Conservation (phyloP, 1,140 invertebrate species). For the Aphaenogaster rudis region DNA sequence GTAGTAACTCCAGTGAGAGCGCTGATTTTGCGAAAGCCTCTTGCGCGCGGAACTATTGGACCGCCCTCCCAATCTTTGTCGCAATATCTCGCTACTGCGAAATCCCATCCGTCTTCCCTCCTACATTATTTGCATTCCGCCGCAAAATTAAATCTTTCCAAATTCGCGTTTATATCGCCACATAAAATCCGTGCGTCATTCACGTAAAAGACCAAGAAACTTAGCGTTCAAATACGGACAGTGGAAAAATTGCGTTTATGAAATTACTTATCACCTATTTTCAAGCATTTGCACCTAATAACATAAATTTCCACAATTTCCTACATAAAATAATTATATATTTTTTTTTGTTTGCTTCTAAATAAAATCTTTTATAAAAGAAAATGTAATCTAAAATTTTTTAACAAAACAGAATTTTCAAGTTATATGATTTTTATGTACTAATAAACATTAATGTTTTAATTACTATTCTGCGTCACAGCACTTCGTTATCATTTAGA, state of each 20-base stretch:
- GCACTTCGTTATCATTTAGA: background rate
- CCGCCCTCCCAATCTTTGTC: conserved; percentile 53
- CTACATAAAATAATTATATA: background rate
- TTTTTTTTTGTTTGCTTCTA: background rate
- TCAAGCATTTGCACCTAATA: background rate
- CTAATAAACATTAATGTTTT: background rate
- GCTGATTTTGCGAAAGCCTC: conserved; percentile 65
- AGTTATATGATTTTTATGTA: background rate
- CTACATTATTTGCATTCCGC: conserved; percentile 34
- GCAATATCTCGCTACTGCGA: conserved; percentile 65
- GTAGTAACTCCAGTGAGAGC: conserved; percentile 60
- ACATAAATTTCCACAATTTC: background rate
- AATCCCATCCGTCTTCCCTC: conserved; percentile 57
- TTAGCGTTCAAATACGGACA: background rate
- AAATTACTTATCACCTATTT: background rate
- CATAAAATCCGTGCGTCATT: background rate
- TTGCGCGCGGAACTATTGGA: conserved; percentile 55
- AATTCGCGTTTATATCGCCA: conserved; percentile 16
- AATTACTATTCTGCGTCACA: background rate
- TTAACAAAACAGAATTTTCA: background rate
- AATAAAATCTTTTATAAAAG: background rate
- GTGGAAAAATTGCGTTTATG: background rate
- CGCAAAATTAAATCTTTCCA: conserved; percentile 48
- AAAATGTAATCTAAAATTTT: background rate
- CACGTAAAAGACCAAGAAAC: background rate